Evolutionary conservation across 2,797 vertebrate genomes (phyloP).

Genomic region (Acrocephalus scirpaceus): DNA sequence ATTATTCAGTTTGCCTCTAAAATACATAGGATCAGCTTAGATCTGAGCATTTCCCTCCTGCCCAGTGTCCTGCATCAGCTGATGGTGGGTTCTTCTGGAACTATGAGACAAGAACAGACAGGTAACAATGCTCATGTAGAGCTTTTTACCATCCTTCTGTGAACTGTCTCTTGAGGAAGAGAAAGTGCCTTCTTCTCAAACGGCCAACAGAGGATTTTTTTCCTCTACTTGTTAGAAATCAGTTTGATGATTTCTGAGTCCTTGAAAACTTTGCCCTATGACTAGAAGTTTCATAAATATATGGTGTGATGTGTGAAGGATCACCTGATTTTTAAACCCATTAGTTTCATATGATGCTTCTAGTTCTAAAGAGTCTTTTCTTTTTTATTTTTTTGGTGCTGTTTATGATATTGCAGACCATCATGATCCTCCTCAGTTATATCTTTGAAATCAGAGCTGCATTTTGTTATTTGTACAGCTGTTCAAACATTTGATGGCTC

Average conservation of each 20-base stretch:
- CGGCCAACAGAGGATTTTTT: background rate
- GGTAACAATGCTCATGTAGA: background rate
- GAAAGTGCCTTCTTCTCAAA: background rate
- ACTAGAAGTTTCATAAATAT: background rate
- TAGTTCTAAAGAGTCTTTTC: background rate
- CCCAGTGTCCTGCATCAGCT: background rate
- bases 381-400: background rate
- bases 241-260: background rate
- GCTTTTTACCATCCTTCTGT: background rate
- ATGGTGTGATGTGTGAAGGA: background rate
- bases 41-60: background rate
- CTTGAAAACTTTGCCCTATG: background rate
- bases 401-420: background rate
- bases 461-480: background rate
- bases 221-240: background rate
- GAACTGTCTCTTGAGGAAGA: background rate
- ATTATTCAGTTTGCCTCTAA: background rate
- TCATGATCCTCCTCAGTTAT: background rate
- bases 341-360: background rate
- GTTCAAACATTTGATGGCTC: background rate
- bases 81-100: background rate
- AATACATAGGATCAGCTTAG: background rate
- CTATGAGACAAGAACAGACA: background rate
- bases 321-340: background rate
- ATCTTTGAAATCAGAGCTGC: background rate